Percentiles rank a stretch among this genome's conserved stretches.
phyloP scores from a whole-genome alignment of 2,113 vertebrate species.

The Taurulus bubalis region DNA sequence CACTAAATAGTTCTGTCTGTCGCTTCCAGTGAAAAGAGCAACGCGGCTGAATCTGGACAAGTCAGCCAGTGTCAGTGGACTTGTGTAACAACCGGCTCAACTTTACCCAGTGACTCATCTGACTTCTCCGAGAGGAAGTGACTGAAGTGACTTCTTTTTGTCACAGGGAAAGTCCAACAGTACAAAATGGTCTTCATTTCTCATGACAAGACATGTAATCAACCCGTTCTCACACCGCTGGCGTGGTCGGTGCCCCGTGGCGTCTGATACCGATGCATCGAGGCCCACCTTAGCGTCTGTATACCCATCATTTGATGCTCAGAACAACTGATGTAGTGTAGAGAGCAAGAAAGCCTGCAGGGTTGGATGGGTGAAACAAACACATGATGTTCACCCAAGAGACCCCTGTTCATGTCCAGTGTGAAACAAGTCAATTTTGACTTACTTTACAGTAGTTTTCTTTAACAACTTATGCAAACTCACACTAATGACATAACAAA shows the following conservation, averaged over 20 bases:
- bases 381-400: background rate
- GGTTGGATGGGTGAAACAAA: background rate
- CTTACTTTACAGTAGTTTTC: background rate
- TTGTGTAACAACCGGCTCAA: background rate
- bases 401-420: background rate
- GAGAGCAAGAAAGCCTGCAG: background rate
- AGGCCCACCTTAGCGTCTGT: background rate
- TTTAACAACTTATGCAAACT: too few species aligned
- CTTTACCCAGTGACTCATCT: background rate
- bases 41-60: background rate
- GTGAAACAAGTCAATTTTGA: background rate
- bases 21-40: background rate
- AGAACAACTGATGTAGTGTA: background rate
- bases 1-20: background rate
- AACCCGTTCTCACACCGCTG: background rate
- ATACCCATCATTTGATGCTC: too few species aligned
- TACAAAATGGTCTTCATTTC: background rate
- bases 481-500: background rate
- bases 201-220: background rate
- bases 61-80: background rate
- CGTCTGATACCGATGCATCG: background rate
- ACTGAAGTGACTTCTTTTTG: background rate
- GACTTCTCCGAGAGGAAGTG: conserved; percentile 27
- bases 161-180: background rate
- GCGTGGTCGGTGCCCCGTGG: background rate